These are phyloP conservation scores for Morus bassanus DNA, from an alignment of 2,797 vertebrate genomes.

Conservation along the genomic window DNA sequence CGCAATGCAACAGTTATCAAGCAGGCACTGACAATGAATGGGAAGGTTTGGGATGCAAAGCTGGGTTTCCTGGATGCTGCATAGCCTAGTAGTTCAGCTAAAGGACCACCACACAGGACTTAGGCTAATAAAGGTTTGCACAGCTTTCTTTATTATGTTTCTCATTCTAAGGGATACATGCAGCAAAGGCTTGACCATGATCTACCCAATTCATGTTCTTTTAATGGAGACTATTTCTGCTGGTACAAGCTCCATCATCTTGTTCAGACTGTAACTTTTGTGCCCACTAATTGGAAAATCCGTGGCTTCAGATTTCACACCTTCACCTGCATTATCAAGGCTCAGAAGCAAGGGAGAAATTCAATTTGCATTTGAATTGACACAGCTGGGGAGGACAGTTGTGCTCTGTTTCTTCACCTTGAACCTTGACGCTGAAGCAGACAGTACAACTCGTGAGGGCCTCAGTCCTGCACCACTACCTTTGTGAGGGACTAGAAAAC, in stretches of 20 bases:
- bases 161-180: neutral
- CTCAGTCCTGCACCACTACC: neutral
- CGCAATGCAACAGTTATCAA: accelerated
- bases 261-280: neutral
- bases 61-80: neutral
- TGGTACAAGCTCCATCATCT: neutral
- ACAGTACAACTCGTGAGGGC: neutral
- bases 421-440: neutral
- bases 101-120: neutral
- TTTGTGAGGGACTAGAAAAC: neutral
- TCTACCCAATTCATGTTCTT: neutral
- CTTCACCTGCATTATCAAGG: neutral
- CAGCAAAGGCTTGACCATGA: neutral
- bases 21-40: accelerated
- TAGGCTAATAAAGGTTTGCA: neutral
- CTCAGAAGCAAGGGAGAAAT: neutral
- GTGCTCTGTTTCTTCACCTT: neutral
- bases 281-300: neutral
- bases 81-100: neutral
- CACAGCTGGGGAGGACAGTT: neutral
- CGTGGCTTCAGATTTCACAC: neutral
- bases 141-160: neutral
- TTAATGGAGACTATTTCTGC: neutral
- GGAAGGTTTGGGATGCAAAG: neutral
- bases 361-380: neutral